Conservation (phyloP, 1,140 invertebrate species). For the Papilio polyxenes region DNA sequence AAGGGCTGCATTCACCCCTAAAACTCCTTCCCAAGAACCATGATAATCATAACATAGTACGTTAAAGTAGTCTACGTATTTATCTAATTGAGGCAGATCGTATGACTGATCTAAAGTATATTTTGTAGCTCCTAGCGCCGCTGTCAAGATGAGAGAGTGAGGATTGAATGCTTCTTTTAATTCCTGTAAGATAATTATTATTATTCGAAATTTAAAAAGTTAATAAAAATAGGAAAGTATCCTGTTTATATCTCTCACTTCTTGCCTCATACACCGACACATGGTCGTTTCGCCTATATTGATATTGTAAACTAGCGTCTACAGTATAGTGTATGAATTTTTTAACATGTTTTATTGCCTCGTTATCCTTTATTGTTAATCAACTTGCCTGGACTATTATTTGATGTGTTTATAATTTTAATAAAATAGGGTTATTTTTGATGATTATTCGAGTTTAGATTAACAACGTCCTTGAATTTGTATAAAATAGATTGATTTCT, state of each 20-base stretch:
- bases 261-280: too few relatives aligned
- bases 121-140: constrained; percentile 22
- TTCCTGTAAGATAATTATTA: background rate
- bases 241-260: too few relatives aligned
- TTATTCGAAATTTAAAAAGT: background rate
- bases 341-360: too few relatives aligned
- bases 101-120: constrained; percentile 35
- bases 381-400: too few relatives aligned
- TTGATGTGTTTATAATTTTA: too few relatives aligned
- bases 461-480: background rate
- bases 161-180: constrained; percentile 29
- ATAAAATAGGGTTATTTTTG: background rate
- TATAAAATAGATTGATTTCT: background rate
- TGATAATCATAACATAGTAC: constrained; percentile 36
- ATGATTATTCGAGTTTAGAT: background rate
- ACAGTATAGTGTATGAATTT: too few relatives aligned
- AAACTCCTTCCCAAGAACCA: constrained; percentile 28
- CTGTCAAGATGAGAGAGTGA: constrained; percentile 19
- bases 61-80: constrained; percentile 32
- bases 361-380: too few relatives aligned
- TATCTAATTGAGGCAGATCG: constrained; percentile 29
- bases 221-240: too few relatives aligned
- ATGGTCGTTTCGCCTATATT: too few relatives aligned
- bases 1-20: constrained; percentile 29
- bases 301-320: too few relatives aligned